These are phyloP conservation scores for Phylloscopus whistleri DNA, from an alignment of 2,113 vertebrate species.

Conservation along the genomic window DNA sequence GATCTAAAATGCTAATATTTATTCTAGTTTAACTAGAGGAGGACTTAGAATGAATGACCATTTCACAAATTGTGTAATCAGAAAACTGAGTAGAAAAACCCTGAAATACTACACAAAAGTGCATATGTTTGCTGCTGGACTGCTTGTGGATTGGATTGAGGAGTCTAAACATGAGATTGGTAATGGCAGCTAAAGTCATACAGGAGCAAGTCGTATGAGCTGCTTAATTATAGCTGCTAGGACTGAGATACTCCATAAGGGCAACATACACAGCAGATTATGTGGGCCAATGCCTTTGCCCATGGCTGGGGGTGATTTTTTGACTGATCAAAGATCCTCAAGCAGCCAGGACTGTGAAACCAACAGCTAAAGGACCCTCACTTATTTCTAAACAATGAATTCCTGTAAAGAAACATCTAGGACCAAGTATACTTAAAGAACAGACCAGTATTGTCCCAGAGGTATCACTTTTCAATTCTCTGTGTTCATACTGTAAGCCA, in stretches of 20 bases:
- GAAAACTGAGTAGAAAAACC: neutral
- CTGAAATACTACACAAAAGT: neutral
- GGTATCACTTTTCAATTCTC: neutral
- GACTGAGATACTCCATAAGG: neutral
- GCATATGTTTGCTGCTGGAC: neutral
- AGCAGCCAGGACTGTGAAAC: neutral
- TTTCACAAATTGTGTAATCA: neutral
- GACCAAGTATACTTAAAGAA: neutral
- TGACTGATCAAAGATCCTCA: neutral
- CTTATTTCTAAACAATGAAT: neutral
- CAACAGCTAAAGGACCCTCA: neutral
- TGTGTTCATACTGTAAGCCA: neutral
- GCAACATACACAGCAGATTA: neutral
- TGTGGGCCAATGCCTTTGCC: neutral
- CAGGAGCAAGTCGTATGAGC: neutral
- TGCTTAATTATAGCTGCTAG: neutral
- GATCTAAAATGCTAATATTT: neutral
- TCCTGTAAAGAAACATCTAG: neutral
- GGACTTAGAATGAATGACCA: neutral
- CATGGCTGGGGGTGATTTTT: neutral
- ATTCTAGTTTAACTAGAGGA: neutral
- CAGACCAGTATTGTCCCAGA: neutral
- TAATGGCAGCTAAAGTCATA: neutral
- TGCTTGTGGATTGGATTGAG: neutral
- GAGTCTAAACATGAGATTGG: accelerated